A percentile compares a stretch with the other conserved stretches of the same genome.
Evolutionary conservation across 2,797 vertebrate genomes (phyloP).

Genomic region (Acanthiza pusilla): DNA sequence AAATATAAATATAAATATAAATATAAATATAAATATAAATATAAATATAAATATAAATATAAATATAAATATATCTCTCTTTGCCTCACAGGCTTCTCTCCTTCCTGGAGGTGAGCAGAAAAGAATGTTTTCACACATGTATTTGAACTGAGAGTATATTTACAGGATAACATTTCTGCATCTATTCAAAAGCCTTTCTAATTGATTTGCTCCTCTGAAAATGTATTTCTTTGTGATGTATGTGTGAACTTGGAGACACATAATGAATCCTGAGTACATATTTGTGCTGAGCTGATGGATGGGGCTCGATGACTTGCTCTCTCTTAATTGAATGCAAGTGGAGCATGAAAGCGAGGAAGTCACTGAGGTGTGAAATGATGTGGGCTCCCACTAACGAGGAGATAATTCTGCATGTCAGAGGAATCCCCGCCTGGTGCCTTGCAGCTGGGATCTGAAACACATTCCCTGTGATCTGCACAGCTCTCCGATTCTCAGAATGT

Average conservation of each 20-base stretch:
- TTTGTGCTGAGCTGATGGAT: neutral
- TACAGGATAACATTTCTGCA: neutral
- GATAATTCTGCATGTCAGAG: conserved; percentile 33
- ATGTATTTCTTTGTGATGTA: neutral
- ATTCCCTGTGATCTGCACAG: neutral
- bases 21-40: too few species aligned
- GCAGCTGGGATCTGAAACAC: neutral
- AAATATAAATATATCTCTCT: neutral
- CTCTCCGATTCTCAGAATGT: neutral
- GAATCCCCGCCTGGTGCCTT: neutral
- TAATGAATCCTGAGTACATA: neutral
- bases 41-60: too few species aligned
- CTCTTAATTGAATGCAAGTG: conserved; percentile 14
- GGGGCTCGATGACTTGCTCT: neutral
- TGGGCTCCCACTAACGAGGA: conserved; percentile 25
- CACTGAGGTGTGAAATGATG: conserved; percentile 10
- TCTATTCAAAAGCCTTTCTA: neutral
- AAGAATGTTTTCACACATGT: neutral
- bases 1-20: too few species aligned
- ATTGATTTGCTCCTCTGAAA: neutral
- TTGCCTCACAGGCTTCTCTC: neutral
- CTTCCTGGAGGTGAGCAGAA: neutral
- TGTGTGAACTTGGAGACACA: conserved; percentile 4
- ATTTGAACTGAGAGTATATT: neutral
- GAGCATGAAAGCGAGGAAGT: conserved; percentile 8